phyloP scores from a whole-genome alignment of 2,888 invertebrate genomes.

The Chirona hameri region DNA sequence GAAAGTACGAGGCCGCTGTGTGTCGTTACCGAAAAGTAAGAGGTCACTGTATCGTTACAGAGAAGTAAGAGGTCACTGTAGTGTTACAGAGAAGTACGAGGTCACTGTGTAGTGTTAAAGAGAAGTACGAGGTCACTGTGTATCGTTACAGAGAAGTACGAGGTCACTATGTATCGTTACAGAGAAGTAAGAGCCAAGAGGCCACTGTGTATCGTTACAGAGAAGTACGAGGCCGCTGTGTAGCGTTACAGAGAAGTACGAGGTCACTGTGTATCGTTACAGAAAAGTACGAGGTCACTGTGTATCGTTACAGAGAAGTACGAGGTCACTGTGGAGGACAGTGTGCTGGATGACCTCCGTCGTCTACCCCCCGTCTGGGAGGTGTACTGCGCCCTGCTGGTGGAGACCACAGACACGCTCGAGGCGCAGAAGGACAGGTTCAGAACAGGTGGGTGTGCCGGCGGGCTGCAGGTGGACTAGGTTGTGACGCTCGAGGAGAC shows the following conservation, averaged over 20 bases:
- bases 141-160: slow-evolving; percentile 61
- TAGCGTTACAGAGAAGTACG: slow-evolving; percentile 32
- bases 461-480: slow-evolving; percentile 50
- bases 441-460: slow-evolving; percentile 37
- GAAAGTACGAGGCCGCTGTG: slow-evolving; percentile 70
- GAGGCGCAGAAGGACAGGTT: slow-evolving; percentile 61
- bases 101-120: too few relatives aligned
- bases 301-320: slow-evolving; percentile 56
- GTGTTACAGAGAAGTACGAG: too few relatives aligned
- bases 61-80: too few relatives aligned
- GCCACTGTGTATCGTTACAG: too few relatives aligned
- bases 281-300: slow-evolving; percentile 32
- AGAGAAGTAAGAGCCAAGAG: too few relatives aligned
- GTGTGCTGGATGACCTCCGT: slow-evolving; percentile 56
- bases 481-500: too few relatives aligned
- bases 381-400: slow-evolving; percentile 63
- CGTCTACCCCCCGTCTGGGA: slow-evolving; percentile 63
- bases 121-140: slow-evolving; percentile 31
- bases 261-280: slow-evolving; percentile 24
- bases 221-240: too few relatives aligned
- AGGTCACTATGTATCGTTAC: slow-evolving; percentile 65
- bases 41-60: too few relatives aligned
- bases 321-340: slow-evolving; percentile 63
- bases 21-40: too few relatives aligned
- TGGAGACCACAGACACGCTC: slow-evolving; percentile 68